phyloP scores from a whole-genome alignment of 2,888 invertebrate genomes.

The Cephus nigrinus region DNA sequence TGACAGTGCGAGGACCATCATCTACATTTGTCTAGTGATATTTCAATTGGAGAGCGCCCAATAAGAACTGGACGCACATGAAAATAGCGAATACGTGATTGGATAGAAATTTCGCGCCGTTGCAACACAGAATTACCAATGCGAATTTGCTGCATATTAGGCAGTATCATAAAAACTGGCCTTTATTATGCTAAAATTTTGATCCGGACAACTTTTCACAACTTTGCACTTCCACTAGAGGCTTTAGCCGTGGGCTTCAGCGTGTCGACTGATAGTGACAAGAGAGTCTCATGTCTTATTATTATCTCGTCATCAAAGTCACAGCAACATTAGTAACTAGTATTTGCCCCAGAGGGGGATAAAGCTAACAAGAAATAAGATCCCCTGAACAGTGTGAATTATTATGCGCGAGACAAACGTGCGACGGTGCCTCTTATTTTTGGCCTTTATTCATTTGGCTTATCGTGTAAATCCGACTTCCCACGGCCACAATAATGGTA shows the following conservation, averaged over 20 bases:
- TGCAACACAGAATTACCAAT: neutral
- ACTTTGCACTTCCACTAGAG: neutral
- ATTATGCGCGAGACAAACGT: slow-evolving; percentile 71
- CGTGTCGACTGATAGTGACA: neutral
- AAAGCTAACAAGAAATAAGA: neutral
- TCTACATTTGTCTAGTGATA: too few species aligned
- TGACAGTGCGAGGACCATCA: too few species aligned
- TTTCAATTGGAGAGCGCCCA: too few species aligned
- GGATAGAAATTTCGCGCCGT: neutral
- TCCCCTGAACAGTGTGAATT: slow-evolving; percentile 19
- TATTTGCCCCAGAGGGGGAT: neutral
- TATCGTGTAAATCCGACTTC: slow-evolving; percentile 77
- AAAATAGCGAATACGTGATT: neutral
- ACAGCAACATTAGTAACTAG: neutral
- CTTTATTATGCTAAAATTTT: neutral
- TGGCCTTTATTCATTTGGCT: slow-evolving; percentile 76
- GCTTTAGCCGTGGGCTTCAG: neutral
- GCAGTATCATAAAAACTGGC: neutral
- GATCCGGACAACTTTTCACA: neutral
- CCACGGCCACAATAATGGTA: slow-evolving; percentile 82
- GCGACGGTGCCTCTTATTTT: slow-evolving; percentile 76
- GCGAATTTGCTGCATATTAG: neutral
- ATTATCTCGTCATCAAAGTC: neutral
- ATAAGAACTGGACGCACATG: neutral
- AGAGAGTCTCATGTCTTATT: neutral